Evolutionary conservation across 2,797 vertebrate species (phyloP).

Genomic region (Poecilia gillii): DNA sequence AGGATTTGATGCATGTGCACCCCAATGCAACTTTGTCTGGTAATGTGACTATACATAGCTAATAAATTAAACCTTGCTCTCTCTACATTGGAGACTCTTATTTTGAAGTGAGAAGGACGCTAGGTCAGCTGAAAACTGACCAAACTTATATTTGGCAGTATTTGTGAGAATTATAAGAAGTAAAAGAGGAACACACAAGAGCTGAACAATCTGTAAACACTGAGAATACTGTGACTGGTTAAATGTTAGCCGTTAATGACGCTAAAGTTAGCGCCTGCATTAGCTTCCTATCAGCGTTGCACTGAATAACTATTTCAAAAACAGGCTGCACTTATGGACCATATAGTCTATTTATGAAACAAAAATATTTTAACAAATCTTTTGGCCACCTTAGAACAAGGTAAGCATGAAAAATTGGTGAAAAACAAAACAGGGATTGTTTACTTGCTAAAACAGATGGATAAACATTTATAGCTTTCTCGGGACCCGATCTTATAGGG

Average conservation of each 20-base stretch:
- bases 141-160: neutral
- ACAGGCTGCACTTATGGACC: neutral
- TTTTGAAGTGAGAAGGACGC: neutral
- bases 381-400: neutral
- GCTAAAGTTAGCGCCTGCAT: neutral
- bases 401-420: neutral
- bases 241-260: neutral
- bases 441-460: neutral
- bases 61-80: neutral
- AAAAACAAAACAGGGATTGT: neutral
- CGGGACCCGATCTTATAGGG: neutral
- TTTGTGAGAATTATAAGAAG: neutral
- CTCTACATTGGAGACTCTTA: neutral
- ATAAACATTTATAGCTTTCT: neutral
- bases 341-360: neutral
- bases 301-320: neutral
- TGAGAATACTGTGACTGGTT: neutral
- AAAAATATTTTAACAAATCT: neutral
- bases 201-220: neutral
- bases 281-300: neutral
- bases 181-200: neutral
- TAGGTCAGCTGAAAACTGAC: neutral
- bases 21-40: neutral
- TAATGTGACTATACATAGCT: neutral
- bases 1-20: neutral